Percentiles rank a stretch among this genome's conserved stretches.
phyloP scores from a whole-genome alignment of 2,797 vertebrate genomes.

The Babyrousa celebensis region DNA sequence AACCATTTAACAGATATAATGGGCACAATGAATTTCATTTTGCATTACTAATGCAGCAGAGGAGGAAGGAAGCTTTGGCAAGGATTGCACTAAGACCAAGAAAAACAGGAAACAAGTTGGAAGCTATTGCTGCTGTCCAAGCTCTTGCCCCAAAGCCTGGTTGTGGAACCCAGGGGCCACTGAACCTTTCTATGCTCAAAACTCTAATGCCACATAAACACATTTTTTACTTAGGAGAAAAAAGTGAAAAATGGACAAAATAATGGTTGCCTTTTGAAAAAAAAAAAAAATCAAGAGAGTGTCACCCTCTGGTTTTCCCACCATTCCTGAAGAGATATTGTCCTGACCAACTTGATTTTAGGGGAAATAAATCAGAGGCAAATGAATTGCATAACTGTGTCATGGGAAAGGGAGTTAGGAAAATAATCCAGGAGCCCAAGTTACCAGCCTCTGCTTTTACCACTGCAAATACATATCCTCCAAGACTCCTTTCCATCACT shows the following conservation, averaged over 20 bases:
- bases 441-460: not conserved
- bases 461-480: not conserved
- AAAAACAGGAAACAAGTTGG: slow-evolving; percentile 84
- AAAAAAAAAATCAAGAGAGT: slow-evolving; percentile 17
- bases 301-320: not conserved
- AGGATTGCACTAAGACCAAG: slow-evolving; percentile 85
- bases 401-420: not conserved
- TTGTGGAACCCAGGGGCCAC: not conserved
- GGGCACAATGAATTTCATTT: slow-evolving; percentile 90
- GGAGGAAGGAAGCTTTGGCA: slow-evolving; percentile 89
- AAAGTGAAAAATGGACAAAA: not conserved
- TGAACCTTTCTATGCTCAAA: not conserved
- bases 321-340: not conserved
- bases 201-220: slow-evolving; percentile 8
- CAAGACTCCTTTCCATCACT: not conserved
- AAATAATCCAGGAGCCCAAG: not conserved
- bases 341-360: not conserved
- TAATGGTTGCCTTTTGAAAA: slow-evolving; percentile 18
- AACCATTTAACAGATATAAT: slow-evolving; percentile 90
- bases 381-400: not conserved
- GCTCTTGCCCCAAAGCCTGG: slow-evolving; percentile 55
- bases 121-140: slow-evolving; percentile 76
- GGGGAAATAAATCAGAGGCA: not conserved
- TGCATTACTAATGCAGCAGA: slow-evolving; percentile 89
- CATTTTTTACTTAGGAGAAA: not conserved